Percentiles rank a stretch among this genome's conserved stretches.
These are phyloP conservation scores for Erebia epiphron DNA, from an alignment of 2,888 invertebrate genomes.

Conservation along the genomic window DNA sequence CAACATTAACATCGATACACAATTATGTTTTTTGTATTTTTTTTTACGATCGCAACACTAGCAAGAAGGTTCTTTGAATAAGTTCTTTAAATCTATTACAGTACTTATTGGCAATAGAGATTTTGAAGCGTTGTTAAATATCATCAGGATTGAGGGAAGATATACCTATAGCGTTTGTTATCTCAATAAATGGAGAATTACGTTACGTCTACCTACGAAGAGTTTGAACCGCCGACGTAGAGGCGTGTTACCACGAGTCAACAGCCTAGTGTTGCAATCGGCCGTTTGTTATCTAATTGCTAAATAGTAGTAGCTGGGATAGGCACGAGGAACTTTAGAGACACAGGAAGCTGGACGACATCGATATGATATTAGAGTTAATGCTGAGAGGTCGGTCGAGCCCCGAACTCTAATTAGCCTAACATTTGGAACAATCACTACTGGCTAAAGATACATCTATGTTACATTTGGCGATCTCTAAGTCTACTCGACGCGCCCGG, in stretches of 20 bases:
- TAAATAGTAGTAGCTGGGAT: constrained; percentile 39
- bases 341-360: constrained; percentile 41
- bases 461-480: constrained; percentile 81
- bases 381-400: constrained; percentile 55
- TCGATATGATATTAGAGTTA: constrained; percentile 41
- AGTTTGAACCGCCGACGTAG: background rate
- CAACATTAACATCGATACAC: constrained; percentile 38
- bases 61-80: constrained; percentile 19
- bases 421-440: constrained; percentile 82
- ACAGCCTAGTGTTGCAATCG: constrained; percentile 26
- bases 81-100: constrained; percentile 11
- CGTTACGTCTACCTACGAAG: background rate
- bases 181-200: background rate
- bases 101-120: constrained; percentile 16
- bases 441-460: constrained; percentile 79
- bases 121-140: background rate
- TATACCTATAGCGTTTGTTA: background rate
- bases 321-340: constrained; percentile 39
- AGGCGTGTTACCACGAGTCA: background rate
- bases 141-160: background rate
- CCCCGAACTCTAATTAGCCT: constrained; percentile 72
- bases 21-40: constrained; percentile 32
- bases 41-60: constrained; percentile 35
- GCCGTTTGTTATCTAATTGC: constrained; percentile 31
- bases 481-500: constrained; percentile 60